phyloP scores from a whole-genome alignment of 1,140 invertebrate species.

The Drosophila navojoa region DNA sequence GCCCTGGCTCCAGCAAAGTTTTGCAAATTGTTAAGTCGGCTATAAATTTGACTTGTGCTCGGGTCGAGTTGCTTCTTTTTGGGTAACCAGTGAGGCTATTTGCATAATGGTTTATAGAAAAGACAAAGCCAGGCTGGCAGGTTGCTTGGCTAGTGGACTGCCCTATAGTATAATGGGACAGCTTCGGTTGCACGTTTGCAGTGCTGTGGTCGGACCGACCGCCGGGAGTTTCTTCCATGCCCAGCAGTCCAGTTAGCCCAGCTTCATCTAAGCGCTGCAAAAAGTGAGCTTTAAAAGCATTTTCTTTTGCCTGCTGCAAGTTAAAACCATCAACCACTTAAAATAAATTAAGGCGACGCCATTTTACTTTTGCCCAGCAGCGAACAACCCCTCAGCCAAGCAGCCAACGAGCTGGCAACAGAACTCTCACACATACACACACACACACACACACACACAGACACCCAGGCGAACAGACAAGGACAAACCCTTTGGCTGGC shows the following conservation, averaged over 20 bases:
- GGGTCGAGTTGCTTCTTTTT: conserved; percentile 36
- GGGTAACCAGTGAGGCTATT: conserved; percentile 67
- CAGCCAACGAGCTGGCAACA: conserved; percentile 65
- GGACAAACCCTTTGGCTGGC: conserved; percentile 50
- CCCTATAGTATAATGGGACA: conserved; percentile 12
- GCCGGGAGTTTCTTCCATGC: background rate
- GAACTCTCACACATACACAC: conserved; percentile 34
- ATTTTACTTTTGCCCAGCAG: conserved; percentile 72
- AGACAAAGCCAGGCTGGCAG: conserved; percentile 60
- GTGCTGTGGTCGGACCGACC: background rate
- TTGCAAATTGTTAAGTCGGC: conserved; percentile 80
- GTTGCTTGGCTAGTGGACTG: background rate
- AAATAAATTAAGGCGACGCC: conserved; percentile 83
- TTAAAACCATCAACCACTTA: conserved; percentile 82
- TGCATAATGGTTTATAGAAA: conserved; percentile 82
- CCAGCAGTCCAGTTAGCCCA: background rate
- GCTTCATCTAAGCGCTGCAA: conserved; percentile 37
- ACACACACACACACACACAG: conserved; percentile 16
- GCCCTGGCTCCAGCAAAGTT: conserved; percentile 10
- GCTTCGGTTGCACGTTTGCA: conserved; percentile 1
- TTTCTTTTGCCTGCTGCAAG: conserved; percentile 43
- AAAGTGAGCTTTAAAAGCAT: conserved; percentile 60
- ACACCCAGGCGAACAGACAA: conserved; percentile 25
- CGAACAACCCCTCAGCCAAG: conserved; percentile 72
- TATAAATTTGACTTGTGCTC: conserved; percentile 81